Evolutionary conservation across 2,797 vertebrate genomes (phyloP).

Genomic region (Typhlichthys subterraneus): DNA sequence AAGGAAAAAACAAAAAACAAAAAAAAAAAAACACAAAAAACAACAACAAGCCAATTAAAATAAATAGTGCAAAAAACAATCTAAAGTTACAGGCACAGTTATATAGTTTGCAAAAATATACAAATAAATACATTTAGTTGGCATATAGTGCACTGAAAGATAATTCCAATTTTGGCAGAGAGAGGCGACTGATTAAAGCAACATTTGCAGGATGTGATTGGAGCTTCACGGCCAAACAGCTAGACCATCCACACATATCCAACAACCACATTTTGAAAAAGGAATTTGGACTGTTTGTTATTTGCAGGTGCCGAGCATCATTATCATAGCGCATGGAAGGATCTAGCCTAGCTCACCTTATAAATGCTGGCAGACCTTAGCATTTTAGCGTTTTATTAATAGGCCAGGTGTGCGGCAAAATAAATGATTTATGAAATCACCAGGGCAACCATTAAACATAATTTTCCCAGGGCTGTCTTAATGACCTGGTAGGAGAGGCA

Average conservation of each 20-base stretch:
- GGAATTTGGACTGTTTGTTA: conserved; percentile 28
- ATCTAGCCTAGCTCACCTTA: conserved; percentile 43
- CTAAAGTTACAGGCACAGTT: conserved; percentile 18
- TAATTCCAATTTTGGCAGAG: conserved; percentile 8
- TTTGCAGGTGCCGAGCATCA: conserved; percentile 45
- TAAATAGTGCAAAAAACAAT: conserved; percentile 20
- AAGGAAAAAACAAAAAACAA: conserved; percentile 64
- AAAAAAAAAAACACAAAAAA: conserved; percentile 26
- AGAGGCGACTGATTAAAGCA: conserved; percentile 10
- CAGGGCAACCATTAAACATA: conserved; percentile 76
- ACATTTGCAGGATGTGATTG: conserved; percentile 5
- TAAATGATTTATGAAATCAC: conserved; percentile 81
- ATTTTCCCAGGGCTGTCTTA: conserved; percentile 80
- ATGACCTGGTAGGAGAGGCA: conserved; percentile 77
- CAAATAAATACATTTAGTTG: conserved; percentile 36
- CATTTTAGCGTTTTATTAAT: conserved; percentile 72
- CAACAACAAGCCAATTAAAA: conserved; percentile 39
- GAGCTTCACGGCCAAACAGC: conserved; percentile 23
- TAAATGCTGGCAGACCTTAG: conserved; percentile 62
- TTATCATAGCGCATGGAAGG: conserved; percentile 48
- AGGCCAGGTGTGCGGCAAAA: conserved; percentile 76
- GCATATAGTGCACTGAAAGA: conserved; percentile 26
- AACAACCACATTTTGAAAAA: conserved; percentile 21
- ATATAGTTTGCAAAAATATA: conserved; percentile 11
- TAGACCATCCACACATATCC: conserved; percentile 14